phyloP scores from a whole-genome alignment of 2,113 vertebrate genomes.

The Cinclus mexicanus region DNA sequence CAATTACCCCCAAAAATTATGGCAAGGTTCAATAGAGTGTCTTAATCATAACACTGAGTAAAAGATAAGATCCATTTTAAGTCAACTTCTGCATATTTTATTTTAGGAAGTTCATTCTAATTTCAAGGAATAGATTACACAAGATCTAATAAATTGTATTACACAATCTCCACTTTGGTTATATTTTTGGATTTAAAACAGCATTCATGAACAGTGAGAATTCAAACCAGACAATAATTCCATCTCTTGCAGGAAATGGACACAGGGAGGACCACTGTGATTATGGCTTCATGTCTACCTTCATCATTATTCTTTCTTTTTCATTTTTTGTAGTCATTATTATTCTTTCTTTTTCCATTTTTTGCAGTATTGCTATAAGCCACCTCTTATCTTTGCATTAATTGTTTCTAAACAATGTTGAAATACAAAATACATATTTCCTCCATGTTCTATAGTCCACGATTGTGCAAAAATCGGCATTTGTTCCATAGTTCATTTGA shows the following conservation, averaged over 20 bases:
- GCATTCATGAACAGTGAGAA: neutral
- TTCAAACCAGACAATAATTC: neutral
- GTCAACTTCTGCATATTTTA: neutral
- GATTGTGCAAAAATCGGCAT: neutral
- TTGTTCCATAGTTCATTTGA: neutral
- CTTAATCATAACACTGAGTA: neutral
- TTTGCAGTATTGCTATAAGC: neutral
- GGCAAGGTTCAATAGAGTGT: neutral
- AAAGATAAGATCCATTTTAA: neutral
- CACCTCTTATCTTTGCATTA: neutral
- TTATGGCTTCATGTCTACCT: neutral
- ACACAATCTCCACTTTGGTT: neutral
- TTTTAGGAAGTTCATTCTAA: neutral
- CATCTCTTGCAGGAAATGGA: neutral
- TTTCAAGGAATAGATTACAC: neutral
- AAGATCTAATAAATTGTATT: neutral
- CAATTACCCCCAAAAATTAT: neutral
- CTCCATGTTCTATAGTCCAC: neutral
- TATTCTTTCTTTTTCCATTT: neutral
- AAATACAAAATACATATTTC: neutral
- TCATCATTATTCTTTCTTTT: neutral
- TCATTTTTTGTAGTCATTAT: neutral
- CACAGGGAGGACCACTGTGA: neutral
- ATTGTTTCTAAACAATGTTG: neutral
- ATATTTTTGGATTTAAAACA: neutral